Evolutionary conservation across 2,113 vertebrate genomes (phyloP), one percentile per base, ranked within the genome.

Genomic region (Diglossa brunneiventris): DNA sequence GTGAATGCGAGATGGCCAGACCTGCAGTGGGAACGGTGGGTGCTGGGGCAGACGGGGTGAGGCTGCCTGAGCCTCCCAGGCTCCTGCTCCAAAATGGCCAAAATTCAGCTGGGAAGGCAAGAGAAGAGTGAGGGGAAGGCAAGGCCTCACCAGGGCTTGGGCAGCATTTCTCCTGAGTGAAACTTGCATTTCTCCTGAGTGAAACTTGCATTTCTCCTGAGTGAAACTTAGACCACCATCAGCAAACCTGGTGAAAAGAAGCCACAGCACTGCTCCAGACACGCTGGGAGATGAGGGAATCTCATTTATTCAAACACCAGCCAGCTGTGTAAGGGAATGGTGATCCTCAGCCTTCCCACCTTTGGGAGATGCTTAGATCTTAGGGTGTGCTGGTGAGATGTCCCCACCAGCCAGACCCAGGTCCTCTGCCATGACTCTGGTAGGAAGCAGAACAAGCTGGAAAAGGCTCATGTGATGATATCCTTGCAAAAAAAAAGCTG

Each of bases 1-100:
- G 95, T 97, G 97, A 97, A 98, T 97, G 95, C 81, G 1, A 96
- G 96, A 97, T 97, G 92, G 82, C 89, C 85, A 58, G 75, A 92
- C 33, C 87, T 88, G 89, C 21, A 96, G 94, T 95, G 94, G 90
- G 97, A 96, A 96, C 33, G 1, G 63, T 64, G 83, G 85, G 46
- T 49, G 42, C 56, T 27, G 44, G 72, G 76, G 83, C 9, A 0
- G 58, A 96, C 92, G 47, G 86, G 79, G 42, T n/a, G 79, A 87
- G 83, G 72, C 24, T 0, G 63, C 37, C 84, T 16, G 37, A 86
- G 69, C 69, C 44, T 82, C 68, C 64, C 80, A 14, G 58, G 14
- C 75, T 92, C 35, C 70, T 35, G 52, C 27, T 56, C 59, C 76
- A 58, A 69, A 87, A 70, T 5, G 23, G 58, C 53, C 6, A 13